These are phyloP conservation scores for Hyposoter dolosus DNA, from an alignment of 2,888 invertebrate genomes.

Conservation along the genomic window DNA sequence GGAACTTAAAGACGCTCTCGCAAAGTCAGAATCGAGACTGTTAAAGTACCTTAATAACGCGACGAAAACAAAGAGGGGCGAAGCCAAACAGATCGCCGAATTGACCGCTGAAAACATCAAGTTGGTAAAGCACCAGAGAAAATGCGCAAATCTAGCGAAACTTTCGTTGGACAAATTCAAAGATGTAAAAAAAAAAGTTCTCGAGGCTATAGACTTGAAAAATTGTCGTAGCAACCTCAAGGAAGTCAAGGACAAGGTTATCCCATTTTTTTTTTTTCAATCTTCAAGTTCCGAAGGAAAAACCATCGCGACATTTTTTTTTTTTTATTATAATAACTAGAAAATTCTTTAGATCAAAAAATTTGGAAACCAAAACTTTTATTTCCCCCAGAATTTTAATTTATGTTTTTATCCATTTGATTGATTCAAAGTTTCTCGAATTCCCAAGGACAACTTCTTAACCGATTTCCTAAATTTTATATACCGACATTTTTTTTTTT, in stretches of 20 bases:
- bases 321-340: not conserved
- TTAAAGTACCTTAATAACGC: conserved; percentile 36
- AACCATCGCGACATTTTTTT: no score
- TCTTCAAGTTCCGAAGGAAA: no score
- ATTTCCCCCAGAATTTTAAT: no score
- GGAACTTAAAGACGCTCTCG: conserved; percentile 95
- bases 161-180: conserved; percentile 93
- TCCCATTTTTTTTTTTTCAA: not conserved
- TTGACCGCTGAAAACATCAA: conserved; percentile 95
- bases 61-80: conserved; percentile 91
- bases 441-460: not conserved
- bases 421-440: no score
- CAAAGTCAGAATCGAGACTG: conserved; percentile 88
- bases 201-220: conserved; percentile 91
- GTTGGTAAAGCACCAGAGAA: conserved; percentile 93
- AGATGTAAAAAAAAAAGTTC: conserved; percentile 93
- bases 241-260: conserved; percentile 93
- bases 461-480: conserved; percentile 23
- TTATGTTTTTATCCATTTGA: no score
- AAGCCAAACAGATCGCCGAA: conserved; percentile 92
- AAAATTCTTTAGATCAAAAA: no score
- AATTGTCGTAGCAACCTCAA: conserved; percentile 96
- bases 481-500: no score
- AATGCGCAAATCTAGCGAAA: conserved; percentile 92
- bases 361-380: no score